Evolutionary conservation across 2,888 invertebrate genomes (phyloP), one percentile per base, ranked within the genome.

Genomic region (Himalopsyche anomala): DNA sequence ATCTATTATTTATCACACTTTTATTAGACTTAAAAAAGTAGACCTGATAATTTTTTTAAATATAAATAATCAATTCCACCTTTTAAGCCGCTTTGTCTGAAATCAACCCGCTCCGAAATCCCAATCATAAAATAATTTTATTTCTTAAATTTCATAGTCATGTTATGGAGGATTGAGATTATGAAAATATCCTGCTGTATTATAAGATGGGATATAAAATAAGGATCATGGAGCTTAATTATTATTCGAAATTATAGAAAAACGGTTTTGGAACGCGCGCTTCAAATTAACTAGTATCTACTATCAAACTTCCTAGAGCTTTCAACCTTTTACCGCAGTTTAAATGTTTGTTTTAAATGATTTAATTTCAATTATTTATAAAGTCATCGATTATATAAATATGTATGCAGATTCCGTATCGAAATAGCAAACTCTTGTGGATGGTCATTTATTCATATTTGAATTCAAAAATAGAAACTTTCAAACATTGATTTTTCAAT

Each of bases 171-270:
- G 36, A 36, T 38, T 74, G 12, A 74, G 74, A 74, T 74, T 74
- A 74, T 74, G 74, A 74, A 74, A 74, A 74, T 38, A 74, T 74
- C 74, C 12, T 38, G 74, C 74, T 28, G 6, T 56, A 69, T 69
- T 69, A 28, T 69, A 36, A 74, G 4, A 74, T 74, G 36, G 38
- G 74, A 74, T 74, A 74, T 36, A 74, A 74, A 74, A 74, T 74
- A 36, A 74, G 38, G 74, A 80, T 80, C 80, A 54, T 36, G 38
- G 42, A 83, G 80, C 80, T 62, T 87, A 88, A 87, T 88, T 87
- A 86, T 85, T 86, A 88, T 86, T 83, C 28, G 40, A 86, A 88
- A 88, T 88, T 88, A 88, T 62, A 87, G 87, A 87, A 88, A 88
- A 88, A 88, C 85, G 87, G 85, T 88, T 86, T 69, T 36, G 84